Conservation (phyloP, 2,888 invertebrate species). For the Hydrotaea cyrtoneurina region DNA sequence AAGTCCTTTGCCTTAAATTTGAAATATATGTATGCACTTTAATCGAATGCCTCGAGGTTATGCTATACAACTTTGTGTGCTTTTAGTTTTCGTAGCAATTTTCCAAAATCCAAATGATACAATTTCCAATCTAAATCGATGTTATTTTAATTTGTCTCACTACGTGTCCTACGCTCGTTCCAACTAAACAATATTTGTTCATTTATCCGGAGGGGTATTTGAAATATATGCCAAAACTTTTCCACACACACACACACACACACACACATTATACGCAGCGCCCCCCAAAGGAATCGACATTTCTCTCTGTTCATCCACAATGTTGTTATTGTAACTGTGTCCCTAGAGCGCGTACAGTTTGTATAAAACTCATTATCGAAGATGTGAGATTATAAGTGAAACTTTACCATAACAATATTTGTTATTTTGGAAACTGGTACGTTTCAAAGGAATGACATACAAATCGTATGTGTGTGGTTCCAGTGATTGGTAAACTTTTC, state of each 20-base stretch:
- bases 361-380: background rate
- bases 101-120: background rate
- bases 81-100: background rate
- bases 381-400: background rate
- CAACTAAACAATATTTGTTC: background rate
- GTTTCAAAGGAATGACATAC: too few relatives aligned
- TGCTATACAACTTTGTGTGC: background rate
- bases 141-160: background rate
- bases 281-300: background rate
- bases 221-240: constrained; percentile 13
- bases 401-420: background rate
- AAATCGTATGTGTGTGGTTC: background rate
- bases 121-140: background rate
- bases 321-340: background rate
- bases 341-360: background rate
- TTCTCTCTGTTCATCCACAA: background rate
- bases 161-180: background rate
- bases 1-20: too few relatives aligned
- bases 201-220: background rate
- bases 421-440: background rate
- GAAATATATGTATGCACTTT: too few relatives aligned
- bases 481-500: constrained; percentile 12
- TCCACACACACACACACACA: background rate
- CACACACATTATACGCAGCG: background rate
- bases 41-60: background rate